Evolutionary conservation across 2,113 vertebrate genomes (phyloP).

Genomic region (Mobula birostris): DNA sequence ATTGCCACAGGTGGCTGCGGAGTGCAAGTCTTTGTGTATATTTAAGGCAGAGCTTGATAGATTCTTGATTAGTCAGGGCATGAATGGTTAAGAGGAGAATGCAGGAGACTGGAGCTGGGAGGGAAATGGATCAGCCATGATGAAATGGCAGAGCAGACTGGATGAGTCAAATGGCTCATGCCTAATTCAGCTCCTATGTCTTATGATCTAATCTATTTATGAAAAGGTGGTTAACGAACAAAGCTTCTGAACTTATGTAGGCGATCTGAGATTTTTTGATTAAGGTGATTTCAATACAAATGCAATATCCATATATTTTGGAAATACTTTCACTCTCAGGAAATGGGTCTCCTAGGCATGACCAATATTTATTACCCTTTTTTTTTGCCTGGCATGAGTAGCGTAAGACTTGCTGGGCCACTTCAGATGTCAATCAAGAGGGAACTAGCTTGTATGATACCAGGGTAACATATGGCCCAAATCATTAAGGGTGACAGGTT

Average conservation of each 20-base stretch:
- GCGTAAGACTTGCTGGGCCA: background rate
- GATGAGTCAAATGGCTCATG: too few species aligned
- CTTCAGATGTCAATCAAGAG: background rate
- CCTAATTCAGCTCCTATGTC: too few species aligned
- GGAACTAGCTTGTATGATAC: background rate
- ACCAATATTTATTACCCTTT: background rate
- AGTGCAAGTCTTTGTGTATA: too few species aligned
- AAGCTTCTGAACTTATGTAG: background rate
- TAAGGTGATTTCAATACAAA: background rate
- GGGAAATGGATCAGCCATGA: too few species aligned
- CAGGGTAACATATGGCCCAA: background rate
- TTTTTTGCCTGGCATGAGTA: background rate
- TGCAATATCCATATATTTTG: background rate
- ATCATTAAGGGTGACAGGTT: background rate
- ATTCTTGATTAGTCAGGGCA: too few species aligned
- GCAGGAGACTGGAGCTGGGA: too few species aligned
- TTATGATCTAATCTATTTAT: background rate
- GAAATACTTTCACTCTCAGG: background rate
- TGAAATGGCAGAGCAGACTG: too few species aligned
- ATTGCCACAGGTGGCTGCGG: too few species aligned
- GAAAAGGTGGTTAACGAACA: background rate
- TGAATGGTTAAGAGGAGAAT: too few species aligned
- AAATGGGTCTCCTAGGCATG: background rate
- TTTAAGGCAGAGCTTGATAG: too few species aligned
- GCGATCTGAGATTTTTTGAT: background rate